Conservation (phyloP, 2,113 vertebrate species). For the Hippocampus barbouri region DNA sequence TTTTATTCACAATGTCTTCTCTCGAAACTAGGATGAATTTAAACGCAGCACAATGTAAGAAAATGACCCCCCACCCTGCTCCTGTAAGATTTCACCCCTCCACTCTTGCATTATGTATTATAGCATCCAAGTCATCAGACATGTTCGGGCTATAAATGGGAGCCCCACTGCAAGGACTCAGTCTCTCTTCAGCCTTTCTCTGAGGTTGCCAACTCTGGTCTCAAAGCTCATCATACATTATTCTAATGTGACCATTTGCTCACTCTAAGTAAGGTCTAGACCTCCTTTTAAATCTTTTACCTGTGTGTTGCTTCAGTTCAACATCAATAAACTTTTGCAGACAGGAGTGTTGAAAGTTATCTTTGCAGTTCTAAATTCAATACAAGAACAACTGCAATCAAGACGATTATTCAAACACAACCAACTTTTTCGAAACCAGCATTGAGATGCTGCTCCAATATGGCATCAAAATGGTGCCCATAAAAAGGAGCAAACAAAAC, state of each 20-base stretch:
- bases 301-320: conserved; percentile 32
- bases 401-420: conserved; percentile 12
- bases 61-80: conserved; percentile 9
- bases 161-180: conserved; percentile 4
- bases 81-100: conserved; percentile 9
- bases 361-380: conserved; percentile 24
- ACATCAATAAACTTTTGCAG: conserved; percentile 41
- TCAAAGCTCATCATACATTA: conserved; percentile 10
- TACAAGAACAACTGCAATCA: conserved; percentile 28
- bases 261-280: conserved; percentile 3
- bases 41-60: background rate
- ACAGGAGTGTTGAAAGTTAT: conserved; percentile 26
- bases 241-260: conserved; percentile 27
- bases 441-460: conserved; percentile 5
- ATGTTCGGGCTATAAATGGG: conserved; percentile 31
- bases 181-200: conserved; percentile 11
- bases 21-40: background rate
- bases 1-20: background rate
- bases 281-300: conserved; percentile 20
- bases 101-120: conserved; percentile 30
- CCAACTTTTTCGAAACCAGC: conserved; percentile 1
- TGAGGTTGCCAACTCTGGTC: conserved; percentile 26
- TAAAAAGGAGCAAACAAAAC: too few relatives aligned
- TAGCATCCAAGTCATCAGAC: conserved; percentile 26
- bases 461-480: too few relatives aligned